Evolutionary conservation across 2,888 invertebrate species (phyloP), one percentile per base, ranked within the genome.

Genomic region (Ypsolopha scabrella): DNA sequence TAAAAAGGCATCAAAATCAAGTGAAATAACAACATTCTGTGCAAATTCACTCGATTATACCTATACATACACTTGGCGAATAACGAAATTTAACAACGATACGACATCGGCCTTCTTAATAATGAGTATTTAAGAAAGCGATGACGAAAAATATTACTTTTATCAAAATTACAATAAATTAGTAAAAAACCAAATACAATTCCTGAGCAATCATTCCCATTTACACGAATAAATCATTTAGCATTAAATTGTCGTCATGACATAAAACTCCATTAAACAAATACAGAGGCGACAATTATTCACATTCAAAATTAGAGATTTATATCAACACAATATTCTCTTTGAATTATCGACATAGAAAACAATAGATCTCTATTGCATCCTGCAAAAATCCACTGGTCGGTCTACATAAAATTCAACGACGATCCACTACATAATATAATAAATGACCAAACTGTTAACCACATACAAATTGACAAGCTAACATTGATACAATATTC

Each of bases 11-110:
- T 43, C 80, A 82, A 83, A 83, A 81, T 81, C 67, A 82, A 79
- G 85, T 85, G 85, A 80, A 83, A 80, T 70, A 80, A 79, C 82
- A 86, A 85, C 86, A 70, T 85, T 86, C 83, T 80, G 86, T 85
- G 86, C 86, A 80, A 37, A 72, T 80, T 72, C 79, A 75, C 76
- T 80, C 81, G 80, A 80, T 72, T 74, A 69, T 67, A n/a, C n/a
- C n/a, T n/a, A n/a, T n/a, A n/a, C n/a, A n/a, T n/a, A 65, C 59
- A 65, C 65, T 65, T 67, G 76, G 78, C 79, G 74, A 75, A 75
- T 50, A 70, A 72, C 70, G 64, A 72, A 73, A 71, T 73, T 76
- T 66, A 85, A 83, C 81, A 82, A 79, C 75, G 70, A 75, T 65
- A 73, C 72, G 72, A 73, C 69, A 72, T 70, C 74, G 72, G 70